A percentile compares a stretch with the other conserved stretches of the same genome.
Evolutionary conservation across 2,888 invertebrate genomes (phyloP).

Genomic region (Latheticus oryzae): DNA sequence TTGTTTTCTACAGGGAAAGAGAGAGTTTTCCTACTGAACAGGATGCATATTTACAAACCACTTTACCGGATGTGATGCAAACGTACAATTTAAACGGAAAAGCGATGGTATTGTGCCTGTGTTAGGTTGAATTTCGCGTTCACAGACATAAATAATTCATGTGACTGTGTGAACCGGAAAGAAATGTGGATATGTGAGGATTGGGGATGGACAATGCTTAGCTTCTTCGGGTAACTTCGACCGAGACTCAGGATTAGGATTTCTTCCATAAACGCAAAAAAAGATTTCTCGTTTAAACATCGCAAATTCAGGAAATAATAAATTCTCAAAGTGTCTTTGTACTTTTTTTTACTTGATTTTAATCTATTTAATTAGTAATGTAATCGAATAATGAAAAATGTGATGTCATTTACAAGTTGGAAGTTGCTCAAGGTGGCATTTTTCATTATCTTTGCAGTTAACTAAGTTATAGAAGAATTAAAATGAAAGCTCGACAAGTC

Average conservation of each 20-base stretch:
- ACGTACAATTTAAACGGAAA: conserved; percentile 40
- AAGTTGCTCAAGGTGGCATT: conserved; percentile 22
- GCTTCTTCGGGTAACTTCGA: no score
- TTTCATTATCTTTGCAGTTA: conserved; percentile 21
- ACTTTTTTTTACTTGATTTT: no score
- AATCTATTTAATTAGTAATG: no score
- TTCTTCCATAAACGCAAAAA: no score
- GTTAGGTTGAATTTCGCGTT: conserved; percentile 36
- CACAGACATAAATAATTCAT: conserved; percentile 35
- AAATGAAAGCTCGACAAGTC: conserved; percentile 15
- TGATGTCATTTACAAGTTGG: no score
- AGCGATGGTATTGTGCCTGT: conserved; percentile 34
- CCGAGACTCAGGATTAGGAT: no score
- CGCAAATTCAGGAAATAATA: no score
- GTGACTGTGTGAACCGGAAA: conserved; percentile 28
- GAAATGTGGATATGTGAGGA: conserved; percentile 25
- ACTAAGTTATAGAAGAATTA: conserved; percentile 25
- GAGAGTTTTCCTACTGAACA: not conserved
- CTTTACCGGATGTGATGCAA: conserved; percentile 38
- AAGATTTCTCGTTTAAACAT: no score
- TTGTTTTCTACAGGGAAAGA: not conserved
- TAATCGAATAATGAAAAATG: no score
- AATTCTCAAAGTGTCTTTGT: no score
- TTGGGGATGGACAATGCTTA: conserved; percentile 28
- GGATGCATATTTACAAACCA: conserved; percentile 41